Evolutionary conservation across 2,113 vertebrate species (phyloP), one percentile per base, ranked within the genome.

Genomic region (Notarius quadriscutis): DNA sequence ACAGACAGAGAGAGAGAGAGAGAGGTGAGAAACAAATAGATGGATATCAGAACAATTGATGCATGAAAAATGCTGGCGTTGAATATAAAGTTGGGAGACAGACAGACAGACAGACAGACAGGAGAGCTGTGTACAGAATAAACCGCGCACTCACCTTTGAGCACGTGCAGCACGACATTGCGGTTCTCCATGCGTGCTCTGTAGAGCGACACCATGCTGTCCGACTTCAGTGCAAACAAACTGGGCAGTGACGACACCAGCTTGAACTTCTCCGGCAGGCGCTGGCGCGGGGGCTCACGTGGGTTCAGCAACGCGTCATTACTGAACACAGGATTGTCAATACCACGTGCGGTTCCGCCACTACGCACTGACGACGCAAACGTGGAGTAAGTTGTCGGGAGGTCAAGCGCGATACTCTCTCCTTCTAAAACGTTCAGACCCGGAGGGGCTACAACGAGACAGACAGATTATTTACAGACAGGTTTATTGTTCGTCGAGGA

Each of bases 151-250:
- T 86, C 67, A 96, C 95, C 95, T 1, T 94, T 95, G 27, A 96
- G 91, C n/a, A 95, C 95, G 12, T 95, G 91, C 30, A 96, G 92
- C 1, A 96, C 91, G 74, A 95, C 95, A 9, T 95, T 95, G 88
- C 94, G 94, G 91, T 94, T 93, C 1, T 95, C 94, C 95, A 95
- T 95, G 0, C 93, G 92, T 2, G 95, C 95, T 71, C 94, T 92
- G 87, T 93, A 95, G 22, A 95, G 92, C 14, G 94, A 95, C 89
- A 96, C 92, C 0, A 81, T 50, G 30, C 85, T 48, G 85, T 94
- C 89, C 4, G 93, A 79, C 18, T 71, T 94, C 83, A 95, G 86
- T 20, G 93, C 93, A 92, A 94, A 96, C 69, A 92, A 82, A 0
- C 27, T 25, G 6, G 92, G 92, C 58, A 96, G 91, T 20, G 93